Base-by-base conservation (phyloP, 1,140 invertebrate genomes). In the Drosophila persimilis region DNA sequence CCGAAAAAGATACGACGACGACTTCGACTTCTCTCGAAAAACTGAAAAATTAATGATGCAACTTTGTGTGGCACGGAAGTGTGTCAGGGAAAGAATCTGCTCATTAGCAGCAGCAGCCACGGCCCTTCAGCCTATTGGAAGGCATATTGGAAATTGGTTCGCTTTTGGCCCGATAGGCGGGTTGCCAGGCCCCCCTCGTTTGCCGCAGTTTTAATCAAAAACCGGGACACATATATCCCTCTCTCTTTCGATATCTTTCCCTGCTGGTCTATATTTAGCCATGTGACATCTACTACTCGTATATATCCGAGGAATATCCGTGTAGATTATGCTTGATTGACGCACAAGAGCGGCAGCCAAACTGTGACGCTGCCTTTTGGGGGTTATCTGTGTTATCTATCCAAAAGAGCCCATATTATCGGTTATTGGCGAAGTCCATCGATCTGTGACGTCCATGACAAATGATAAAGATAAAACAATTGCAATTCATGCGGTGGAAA, bases 21-120 rank as follows among this genome's bases (percentile, higher is more conserved):
- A 39, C 51, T 66, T 66, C 63, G 17, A 17, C 17, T 64, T 20
- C 48, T 69, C 63, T 64, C 53, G 79, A 83, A 60, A 2, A 53
- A 79, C 62, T 63, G 67, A 84, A 80, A 39, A 86, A 86, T 86
- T 86, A 88, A 86, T 86, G 83, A 88, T 86, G 83, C 80, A 88
- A 86, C 78, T 80, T 71, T 65, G 72, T 39, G 35, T 39, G 35
- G 11, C 35, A 39, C 80, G 64, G 73, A 85, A 88, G 69, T 85
- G 73, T 85, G 81, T 85, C 81, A 85, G 70, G 81, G 81, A 35
- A 74, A 11, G 60, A 65, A 74, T 74, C 70, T 84, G 61, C 69
- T 84, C 80, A 84, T 83, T 83, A 73, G 72, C 50, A 56, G 65
- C 51, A 50, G 35, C 9, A 3, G 35, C 35, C 35, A 9, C 9